Base-by-base conservation (phyloP, 2,113 vertebrate species). In the Prinia subflava region DNA sequence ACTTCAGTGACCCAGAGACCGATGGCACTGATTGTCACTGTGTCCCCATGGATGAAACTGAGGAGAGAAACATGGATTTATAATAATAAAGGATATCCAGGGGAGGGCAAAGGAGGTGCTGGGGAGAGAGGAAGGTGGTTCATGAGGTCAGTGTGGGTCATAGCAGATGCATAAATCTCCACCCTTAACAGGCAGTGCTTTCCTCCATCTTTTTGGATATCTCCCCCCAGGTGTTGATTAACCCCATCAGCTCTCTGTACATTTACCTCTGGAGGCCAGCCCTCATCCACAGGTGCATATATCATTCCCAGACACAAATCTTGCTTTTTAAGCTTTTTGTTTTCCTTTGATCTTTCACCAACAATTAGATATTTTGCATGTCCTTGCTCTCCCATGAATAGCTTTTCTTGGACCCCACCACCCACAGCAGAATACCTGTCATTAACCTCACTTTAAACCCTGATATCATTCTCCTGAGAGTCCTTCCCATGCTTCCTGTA, bases 31-130 rank as follows among this genome's bases (percentile, higher is more conserved):
- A 68, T 37, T 87, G 84, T 86, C 94, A 74, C 60, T 95, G 91
- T 89, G 87, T 67, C 77, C 67, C 82, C 92, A 78, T 30, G 59
- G 44, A 85, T 83, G 84, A 85, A 94, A 96, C 76, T 88, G 81
- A 76, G 83, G 46, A 84, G 2, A 24, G 83, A 74, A 94, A 88
- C 44, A 35, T 3, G 79, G 57, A 74, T 64, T 89, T 87, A 92
- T 94, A 91, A 91, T 77, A 94, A 77, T 7, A 56, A 55, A 53
- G 81, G 56, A 65, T 56, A 55, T 47, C 1, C 7, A 83, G 56
- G 42, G 69, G 67, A 90, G 64, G 74, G 71, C 83, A 73, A 67
- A 62, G 50, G 39, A 93, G 74, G 60, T 80, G 87, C 62, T 63
- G 52, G 65, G 46, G 44, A 83, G 52, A 83, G 55, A 70, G 67